Percentiles rank a stretch among this genome's conserved stretches.
Evolutionary conservation across 2,113 vertebrate species (phyloP).

Genomic region (Vulpes lagopus): DNA sequence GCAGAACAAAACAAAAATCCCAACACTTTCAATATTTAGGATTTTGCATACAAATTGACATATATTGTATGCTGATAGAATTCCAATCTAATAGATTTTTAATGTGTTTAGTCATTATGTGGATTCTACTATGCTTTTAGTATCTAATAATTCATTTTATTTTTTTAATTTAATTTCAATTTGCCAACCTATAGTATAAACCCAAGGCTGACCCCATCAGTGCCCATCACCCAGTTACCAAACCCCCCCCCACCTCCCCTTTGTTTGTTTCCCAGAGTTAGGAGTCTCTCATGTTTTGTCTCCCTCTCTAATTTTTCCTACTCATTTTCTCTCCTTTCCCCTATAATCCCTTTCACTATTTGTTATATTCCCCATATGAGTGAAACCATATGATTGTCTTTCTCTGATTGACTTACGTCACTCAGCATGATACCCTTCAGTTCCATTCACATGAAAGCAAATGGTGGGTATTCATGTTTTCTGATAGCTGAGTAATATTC

Average conservation of each 20-base stretch:
- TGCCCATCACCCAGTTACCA: no score
- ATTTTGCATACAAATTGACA: conserved; percentile 50
- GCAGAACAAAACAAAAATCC: not conserved
- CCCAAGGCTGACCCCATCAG: no score
- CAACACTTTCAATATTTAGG: not conserved
- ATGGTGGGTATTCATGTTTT: not conserved
- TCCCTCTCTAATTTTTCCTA: not conserved
- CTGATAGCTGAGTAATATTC: not conserved
- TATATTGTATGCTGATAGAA: not conserved
- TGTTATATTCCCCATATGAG: not conserved
- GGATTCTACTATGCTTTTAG: conserved; percentile 38
- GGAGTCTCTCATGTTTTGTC: no score
- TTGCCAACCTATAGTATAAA: no score
- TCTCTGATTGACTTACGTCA: not conserved
- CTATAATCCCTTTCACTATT: not conserved
- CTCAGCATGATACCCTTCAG: not conserved
- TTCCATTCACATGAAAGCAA: not conserved
- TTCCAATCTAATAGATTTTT: conserved; percentile 3
- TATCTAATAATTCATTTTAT: conserved; percentile 27
- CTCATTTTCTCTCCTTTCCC: not conserved
- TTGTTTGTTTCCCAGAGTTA: no score
- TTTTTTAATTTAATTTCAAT: no score
- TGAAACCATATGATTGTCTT: not conserved
- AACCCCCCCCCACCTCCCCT: no score
- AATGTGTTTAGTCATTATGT: not conserved